Base-by-base conservation (phyloP, 2,888 invertebrate species). In the Sialis lutaria region DNA sequence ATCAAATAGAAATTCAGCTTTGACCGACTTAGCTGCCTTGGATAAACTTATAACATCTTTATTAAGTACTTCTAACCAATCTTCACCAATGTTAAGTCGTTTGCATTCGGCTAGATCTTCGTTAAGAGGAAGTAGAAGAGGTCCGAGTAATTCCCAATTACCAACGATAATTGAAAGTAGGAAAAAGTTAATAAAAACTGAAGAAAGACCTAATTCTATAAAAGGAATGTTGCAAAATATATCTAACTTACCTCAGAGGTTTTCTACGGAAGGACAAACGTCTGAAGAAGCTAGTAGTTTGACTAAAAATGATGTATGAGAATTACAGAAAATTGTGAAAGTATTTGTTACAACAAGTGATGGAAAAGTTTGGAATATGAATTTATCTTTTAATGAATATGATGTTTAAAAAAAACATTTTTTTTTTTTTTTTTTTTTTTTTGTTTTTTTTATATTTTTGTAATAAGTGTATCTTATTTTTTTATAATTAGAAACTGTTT, bases 11-110 rank as follows among this genome's bases (percentile, higher is more conserved):
- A 67, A 56, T 46, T 64, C 73, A 1, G 72, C 67, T 53, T 56
- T 67, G 6, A 73, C 74, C 49, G 79, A 81, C 54, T 70, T 80
- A 34, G 76, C 72, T 32, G 70, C 73, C 2, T 60, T 80, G 43
- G 81, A 81, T 56, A 75, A 75, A 57, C 64, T 80, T 13, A 68
- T 81, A 8, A 74, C 73, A 30, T 73, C 74, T 33, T 61, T 81
- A 10, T 59, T 81, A 12, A 74, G 73, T 33, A 63, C 72, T 7
- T 64, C 70, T 13, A 60, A 44, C 50, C 57, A 62, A 41, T 52
- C 51, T 7, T 46, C 53, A 6, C 53, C 52, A 6, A 44, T 49
- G 32, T 40, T 50, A 30, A 50, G 49, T 41, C 49, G 50, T 33
- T 43, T 47, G 6, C 51, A 52, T 41, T 48, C 49, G 4, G 50